Evolutionary conservation across 2,113 vertebrate genomes (phyloP).

Genomic region (Phoxinus phoxinus): DNA sequence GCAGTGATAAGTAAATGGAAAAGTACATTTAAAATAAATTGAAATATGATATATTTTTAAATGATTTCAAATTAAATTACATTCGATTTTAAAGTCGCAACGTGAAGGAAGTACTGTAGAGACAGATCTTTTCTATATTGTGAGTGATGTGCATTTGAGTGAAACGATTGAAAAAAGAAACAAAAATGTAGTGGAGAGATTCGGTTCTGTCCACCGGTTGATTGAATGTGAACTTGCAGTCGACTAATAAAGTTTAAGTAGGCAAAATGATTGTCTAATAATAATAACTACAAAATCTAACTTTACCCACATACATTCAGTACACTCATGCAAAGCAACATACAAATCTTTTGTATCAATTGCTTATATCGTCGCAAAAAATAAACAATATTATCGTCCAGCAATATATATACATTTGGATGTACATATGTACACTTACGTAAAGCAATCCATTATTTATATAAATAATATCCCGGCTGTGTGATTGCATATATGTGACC

Average conservation of each 20-base stretch:
- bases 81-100: background rate
- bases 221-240: background rate
- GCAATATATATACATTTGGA: too few relatives aligned
- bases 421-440: too few relatives aligned
- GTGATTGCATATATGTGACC: too few relatives aligned
- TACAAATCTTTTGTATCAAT: too few relatives aligned
- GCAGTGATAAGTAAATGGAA: background rate
- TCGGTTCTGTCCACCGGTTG: background rate
- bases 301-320: too few relatives aligned
- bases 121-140: background rate
- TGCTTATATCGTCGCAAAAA: too few relatives aligned
- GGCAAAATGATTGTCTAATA: background rate
- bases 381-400: too few relatives aligned
- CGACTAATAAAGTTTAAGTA: background rate
- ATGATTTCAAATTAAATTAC: background rate
- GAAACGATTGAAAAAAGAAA: background rate
- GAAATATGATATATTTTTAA: too few relatives aligned
- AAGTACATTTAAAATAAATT: background rate
- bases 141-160: background rate
- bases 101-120: background rate
- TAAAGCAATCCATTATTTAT: too few relatives aligned
- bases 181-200: background rate
- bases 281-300: too few relatives aligned
- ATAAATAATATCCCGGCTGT: too few relatives aligned
- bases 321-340: too few relatives aligned